Evolutionary conservation across 2,888 invertebrate species (phyloP).

Genomic region (Trichopoda pennipes): DNA sequence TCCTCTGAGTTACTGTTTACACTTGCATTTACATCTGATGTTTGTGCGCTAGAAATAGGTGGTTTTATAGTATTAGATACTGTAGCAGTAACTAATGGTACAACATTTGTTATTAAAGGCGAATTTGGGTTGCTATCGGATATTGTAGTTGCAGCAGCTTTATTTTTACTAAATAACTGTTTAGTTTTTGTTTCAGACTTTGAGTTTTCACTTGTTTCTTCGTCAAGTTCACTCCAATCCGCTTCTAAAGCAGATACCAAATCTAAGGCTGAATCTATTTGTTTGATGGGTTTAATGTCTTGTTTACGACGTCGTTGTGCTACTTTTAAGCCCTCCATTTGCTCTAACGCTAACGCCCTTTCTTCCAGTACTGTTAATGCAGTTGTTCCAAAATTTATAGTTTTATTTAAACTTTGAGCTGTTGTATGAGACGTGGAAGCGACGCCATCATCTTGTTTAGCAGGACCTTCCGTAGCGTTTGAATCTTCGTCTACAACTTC

Average conservation of each 20-base stretch:
- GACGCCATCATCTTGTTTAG: conserved; percentile 17
- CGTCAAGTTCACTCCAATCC: conserved; percentile 80
- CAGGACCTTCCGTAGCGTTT: conserved; percentile 16
- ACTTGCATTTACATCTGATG: neutral
- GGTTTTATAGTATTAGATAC: neutral
- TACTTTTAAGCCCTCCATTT: conserved; percentile 74
- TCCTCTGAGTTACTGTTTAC: conserved; percentile 13
- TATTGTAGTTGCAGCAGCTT: conserved; percentile 14
- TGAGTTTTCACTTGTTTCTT: conserved; percentile 50
- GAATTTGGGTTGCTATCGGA: conserved; percentile 43
- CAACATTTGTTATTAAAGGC: conserved; percentile 64
- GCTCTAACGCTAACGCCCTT: conserved; percentile 78
- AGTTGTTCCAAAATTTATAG: conserved; percentile 38
- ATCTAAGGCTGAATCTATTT: conserved; percentile 70
- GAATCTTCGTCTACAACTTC: conserved; percentile 75
- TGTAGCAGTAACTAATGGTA: conserved; percentile 34
- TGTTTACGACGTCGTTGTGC: conserved; percentile 73
- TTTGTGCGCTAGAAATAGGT: neutral
- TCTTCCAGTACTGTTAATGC: conserved; percentile 73
- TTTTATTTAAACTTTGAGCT: conserved; percentile 28
- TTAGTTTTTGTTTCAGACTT: conserved; percentile 27
- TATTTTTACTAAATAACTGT: neutral
- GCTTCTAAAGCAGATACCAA: conserved; percentile 77
- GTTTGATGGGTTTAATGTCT: conserved; percentile 69
- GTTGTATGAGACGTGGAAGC: neutral